These are phyloP conservation scores for Rhinichthys osculus DNA, from an alignment of 2,797 vertebrate species.

Conservation along the genomic window DNA sequence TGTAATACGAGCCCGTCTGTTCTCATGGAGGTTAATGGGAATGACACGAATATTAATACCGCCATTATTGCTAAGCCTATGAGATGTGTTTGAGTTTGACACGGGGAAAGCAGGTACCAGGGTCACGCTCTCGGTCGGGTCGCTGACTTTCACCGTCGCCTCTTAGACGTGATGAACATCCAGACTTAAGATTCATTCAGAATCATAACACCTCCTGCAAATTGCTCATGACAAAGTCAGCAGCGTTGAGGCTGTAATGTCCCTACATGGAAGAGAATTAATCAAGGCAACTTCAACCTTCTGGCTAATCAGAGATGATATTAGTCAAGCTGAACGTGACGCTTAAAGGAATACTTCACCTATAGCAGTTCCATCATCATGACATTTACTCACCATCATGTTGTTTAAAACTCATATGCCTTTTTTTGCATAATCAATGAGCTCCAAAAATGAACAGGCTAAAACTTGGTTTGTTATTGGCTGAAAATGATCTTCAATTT, in stretches of 20 bases:
- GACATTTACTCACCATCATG: background rate
- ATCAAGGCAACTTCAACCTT: constrained; percentile 27
- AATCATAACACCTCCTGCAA: constrained; percentile 24
- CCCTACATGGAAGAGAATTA: constrained; percentile 30
- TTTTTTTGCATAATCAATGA: background rate
- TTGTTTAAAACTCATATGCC: background rate
- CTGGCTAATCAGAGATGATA: constrained; percentile 47
- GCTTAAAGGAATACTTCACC: background rate
- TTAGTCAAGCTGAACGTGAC: background rate
- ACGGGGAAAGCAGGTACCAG: constrained; percentile 31
- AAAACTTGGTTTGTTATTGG: background rate
- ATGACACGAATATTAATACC: constrained; percentile 68
- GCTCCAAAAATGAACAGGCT: background rate
- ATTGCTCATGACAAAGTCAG: constrained; percentile 42
- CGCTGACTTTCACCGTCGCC: background rate
- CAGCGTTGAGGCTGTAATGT: background rate
- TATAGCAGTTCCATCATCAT: background rate
- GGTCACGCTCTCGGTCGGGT: constrained; percentile 35
- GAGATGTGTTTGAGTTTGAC: constrained; percentile 47
- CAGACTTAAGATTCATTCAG: background rate
- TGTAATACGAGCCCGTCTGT: constrained; percentile 64
- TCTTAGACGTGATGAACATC: constrained; percentile 13
- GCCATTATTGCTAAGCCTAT: constrained; percentile 58
- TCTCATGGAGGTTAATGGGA: constrained; percentile 65
- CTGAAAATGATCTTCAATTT: background rate